A percentile compares a stretch with the other conserved stretches of the same genome.
Conservation (phyloP, 2,888 invertebrate species). For the Plutella xylostella region DNA sequence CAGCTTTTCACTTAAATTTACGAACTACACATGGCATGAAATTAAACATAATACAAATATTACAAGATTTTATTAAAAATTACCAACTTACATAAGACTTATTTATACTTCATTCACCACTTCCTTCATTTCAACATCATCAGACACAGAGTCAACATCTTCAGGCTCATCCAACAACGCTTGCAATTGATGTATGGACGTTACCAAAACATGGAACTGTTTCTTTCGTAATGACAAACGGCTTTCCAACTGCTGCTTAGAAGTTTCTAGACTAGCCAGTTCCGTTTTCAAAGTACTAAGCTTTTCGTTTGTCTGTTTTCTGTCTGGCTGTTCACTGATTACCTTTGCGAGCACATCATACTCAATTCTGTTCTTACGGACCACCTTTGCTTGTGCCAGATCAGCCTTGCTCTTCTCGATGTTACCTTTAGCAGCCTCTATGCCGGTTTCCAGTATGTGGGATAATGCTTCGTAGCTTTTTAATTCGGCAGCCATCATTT, state of each 20-base stretch:
- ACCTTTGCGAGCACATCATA: constrained; percentile 94
- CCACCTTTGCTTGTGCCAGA: constrained; percentile 84
- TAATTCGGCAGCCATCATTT: constrained; percentile 87
- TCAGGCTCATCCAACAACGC: constrained; percentile 81
- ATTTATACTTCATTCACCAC: constrained; percentile 25
- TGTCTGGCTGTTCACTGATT: constrained; percentile 90
- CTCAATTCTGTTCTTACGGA: constrained; percentile 90
- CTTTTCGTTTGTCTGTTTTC: constrained; percentile 80
- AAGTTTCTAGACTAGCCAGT: constrained; percentile 75
- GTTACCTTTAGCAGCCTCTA: constrained; percentile 81
- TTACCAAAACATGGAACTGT: constrained; percentile 90
- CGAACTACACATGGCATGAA: too few relatives aligned
- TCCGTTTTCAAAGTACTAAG: constrained; percentile 80
- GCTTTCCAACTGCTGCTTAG: constrained; percentile 78
- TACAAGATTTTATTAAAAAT: neutral
- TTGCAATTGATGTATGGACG: constrained; percentile 88
- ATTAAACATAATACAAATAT: neutral
- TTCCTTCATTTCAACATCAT: constrained; percentile 57
- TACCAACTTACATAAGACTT: neutral
- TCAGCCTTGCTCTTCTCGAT: constrained; percentile 87
- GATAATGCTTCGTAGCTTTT: constrained; percentile 85
- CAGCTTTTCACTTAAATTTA: too few relatives aligned
- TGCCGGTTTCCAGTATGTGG: constrained; percentile 81
- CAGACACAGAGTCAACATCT: constrained; percentile 51
- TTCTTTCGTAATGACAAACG: constrained; percentile 86